Conservation (phyloP, 2,113 vertebrate species). For the Vidua macroura region DNA sequence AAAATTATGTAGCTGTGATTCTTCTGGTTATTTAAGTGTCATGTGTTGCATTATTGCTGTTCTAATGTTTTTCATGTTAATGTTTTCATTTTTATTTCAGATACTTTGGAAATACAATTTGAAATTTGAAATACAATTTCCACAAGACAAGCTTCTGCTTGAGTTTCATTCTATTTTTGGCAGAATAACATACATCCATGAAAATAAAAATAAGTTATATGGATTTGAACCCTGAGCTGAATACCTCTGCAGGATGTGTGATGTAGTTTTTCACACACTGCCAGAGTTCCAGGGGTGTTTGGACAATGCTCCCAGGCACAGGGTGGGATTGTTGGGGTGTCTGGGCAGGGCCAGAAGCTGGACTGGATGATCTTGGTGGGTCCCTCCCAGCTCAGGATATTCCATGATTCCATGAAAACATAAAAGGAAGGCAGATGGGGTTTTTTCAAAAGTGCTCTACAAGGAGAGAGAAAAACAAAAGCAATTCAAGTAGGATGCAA, state of each 20-base stretch:
- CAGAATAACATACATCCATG: background rate
- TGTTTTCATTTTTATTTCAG: background rate
- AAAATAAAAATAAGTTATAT: background rate
- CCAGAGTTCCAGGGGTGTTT: background rate
- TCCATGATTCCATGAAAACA: background rate
- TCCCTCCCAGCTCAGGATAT: background rate
- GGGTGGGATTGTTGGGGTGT: background rate
- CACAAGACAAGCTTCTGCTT: background rate
- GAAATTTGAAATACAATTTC: background rate
- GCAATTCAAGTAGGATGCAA: background rate
- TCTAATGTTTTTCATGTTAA: background rate
- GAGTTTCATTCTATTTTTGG: background rate
- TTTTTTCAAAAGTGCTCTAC: background rate
- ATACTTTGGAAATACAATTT: background rate
- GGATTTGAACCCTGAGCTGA: background rate
- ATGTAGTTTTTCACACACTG: background rate
- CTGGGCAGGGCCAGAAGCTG: background rate
- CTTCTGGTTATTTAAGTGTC: background rate
- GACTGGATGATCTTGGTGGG: background rate
- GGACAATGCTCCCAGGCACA: background rate
- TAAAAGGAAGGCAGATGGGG: background rate
- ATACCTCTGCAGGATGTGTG: background rate
- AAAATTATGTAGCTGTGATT: background rate
- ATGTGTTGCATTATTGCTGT: background rate
- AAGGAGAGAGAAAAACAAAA: background rate